Percentiles rank a stretch among this genome's conserved stretches.
Conservation (phyloP, 2,113 vertebrate species). For the Brienomyrus brachyistius region DNA sequence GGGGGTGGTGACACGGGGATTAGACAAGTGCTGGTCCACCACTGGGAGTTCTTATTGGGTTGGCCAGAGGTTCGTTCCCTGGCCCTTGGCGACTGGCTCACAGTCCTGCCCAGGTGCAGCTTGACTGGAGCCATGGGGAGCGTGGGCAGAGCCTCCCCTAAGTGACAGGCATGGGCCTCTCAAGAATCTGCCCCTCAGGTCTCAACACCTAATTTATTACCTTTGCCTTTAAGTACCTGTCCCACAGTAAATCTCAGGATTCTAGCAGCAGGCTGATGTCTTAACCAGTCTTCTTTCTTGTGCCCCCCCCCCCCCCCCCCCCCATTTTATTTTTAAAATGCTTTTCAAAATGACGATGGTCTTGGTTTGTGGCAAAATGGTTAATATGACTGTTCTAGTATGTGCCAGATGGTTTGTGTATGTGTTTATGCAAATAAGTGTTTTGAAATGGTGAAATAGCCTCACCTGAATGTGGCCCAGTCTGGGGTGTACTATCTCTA, state of each 20-base stretch:
- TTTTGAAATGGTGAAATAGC: background rate
- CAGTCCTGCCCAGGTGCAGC: background rate
- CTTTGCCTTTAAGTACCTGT: constrained; percentile 31
- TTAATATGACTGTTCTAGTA: background rate
- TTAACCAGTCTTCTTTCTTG: constrained; percentile 31
- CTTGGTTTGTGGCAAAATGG: background rate
- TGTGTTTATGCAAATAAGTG: background rate
- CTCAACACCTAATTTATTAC: constrained; percentile 39
- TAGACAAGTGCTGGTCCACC: background rate
- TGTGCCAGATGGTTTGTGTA: background rate
- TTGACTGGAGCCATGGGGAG: background rate
- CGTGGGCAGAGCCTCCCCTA: background rate
- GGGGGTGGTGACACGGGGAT: background rate
- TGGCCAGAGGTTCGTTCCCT: background rate
- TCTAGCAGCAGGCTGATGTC: constrained; percentile 32
- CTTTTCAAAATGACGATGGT: background rate
- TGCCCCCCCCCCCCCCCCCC: constrained; percentile 18
- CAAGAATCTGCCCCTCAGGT: background rate
- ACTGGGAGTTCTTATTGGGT: background rate
- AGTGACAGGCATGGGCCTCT: background rate
- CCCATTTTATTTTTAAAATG: constrained; percentile 23
- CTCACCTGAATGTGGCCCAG: background rate
- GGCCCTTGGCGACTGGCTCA: background rate
- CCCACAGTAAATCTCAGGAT: constrained; percentile 36
- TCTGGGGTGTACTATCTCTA: background rate